Percentiles rank a stretch among this genome's conserved stretches.
phyloP scores from a whole-genome alignment of 2,797 vertebrate species.

The Xenopus petersii region DNA sequence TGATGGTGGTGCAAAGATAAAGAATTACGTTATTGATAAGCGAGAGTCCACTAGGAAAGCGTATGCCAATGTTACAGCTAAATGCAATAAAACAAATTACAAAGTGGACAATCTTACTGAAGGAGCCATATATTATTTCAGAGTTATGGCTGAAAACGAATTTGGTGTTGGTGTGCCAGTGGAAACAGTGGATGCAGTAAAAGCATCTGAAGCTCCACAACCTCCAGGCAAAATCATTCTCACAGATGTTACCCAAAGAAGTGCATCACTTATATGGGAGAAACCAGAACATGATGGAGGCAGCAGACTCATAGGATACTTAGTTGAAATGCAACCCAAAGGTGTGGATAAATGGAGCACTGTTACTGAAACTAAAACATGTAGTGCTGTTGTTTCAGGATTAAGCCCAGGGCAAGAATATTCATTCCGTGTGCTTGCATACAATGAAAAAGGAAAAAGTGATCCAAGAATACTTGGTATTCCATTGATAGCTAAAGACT shows the following conservation, averaged over 20 bases:
- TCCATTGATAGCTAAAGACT: conserved; percentile 90
- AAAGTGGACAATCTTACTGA: conserved; percentile 93
- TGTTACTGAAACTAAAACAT: conserved; percentile 87
- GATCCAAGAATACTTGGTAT: conserved; percentile 87
- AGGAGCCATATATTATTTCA: conserved; percentile 94
- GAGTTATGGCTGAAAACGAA: conserved; percentile 98
- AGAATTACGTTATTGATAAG: conserved; percentile 96
- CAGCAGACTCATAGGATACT: conserved; percentile 90
- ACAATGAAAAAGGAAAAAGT: conserved; percentile 97
- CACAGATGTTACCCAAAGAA: conserved; percentile 89
- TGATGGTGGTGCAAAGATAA: conserved; percentile 93
- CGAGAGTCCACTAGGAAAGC: conserved; percentile 96
- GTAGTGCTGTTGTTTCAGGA: conserved; percentile 81
- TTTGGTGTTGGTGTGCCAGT: conserved; percentile 85
- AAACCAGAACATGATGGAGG: conserved; percentile 97
- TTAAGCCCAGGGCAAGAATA: conserved; percentile 89
- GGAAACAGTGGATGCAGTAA: conserved; percentile 86
- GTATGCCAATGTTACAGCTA: conserved; percentile 89
- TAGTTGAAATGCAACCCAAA: conserved; percentile 95
- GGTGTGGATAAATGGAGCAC: conserved; percentile 93
- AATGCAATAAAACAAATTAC: conserved; percentile 87
- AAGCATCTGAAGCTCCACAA: conserved; percentile 90
- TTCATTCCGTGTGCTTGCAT: conserved; percentile 86
- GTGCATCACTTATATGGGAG: conserved; percentile 87
- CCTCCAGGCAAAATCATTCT: conserved; percentile 88